Evolutionary conservation across 2,113 vertebrate species (phyloP).

Genomic region (Melozone crissalis): DNA sequence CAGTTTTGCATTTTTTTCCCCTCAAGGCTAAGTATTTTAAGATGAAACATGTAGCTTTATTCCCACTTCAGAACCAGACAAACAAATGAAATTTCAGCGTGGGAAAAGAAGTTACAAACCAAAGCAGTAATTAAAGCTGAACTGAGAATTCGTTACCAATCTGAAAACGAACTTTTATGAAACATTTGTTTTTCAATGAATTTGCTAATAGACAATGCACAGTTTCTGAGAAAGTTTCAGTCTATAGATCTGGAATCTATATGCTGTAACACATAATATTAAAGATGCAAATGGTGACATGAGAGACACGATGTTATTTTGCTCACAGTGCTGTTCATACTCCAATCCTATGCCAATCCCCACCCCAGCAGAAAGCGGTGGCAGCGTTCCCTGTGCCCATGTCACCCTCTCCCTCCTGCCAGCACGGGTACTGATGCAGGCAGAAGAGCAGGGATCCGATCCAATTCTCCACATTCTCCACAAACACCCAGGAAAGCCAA

Average conservation of each 20-base stretch:
- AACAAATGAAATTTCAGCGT: background rate
- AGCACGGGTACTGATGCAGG: background rate
- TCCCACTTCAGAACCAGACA: background rate
- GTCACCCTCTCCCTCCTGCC: background rate
- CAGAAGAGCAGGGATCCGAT: background rate
- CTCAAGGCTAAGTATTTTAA: background rate
- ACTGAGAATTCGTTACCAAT: background rate
- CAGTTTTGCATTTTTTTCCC: background rate
- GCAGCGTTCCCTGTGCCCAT: background rate
- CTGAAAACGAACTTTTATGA: background rate
- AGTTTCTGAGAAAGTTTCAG: background rate
- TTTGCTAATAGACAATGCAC: background rate
- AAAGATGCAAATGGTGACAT: background rate
- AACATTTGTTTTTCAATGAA: background rate
- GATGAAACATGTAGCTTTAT: background rate
- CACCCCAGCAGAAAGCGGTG: background rate
- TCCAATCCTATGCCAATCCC: background rate
- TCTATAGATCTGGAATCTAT: background rate
- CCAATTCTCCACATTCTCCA: background rate
- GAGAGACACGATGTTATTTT: background rate
- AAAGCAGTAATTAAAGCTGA: background rate
- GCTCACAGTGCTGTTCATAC: background rate
- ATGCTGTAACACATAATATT: background rate
- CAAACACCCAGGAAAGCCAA: background rate
- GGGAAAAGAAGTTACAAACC: background rate